Conservation (phyloP, 1,140 invertebrate genomes). For the Cyphomyrmex costatus region DNA sequence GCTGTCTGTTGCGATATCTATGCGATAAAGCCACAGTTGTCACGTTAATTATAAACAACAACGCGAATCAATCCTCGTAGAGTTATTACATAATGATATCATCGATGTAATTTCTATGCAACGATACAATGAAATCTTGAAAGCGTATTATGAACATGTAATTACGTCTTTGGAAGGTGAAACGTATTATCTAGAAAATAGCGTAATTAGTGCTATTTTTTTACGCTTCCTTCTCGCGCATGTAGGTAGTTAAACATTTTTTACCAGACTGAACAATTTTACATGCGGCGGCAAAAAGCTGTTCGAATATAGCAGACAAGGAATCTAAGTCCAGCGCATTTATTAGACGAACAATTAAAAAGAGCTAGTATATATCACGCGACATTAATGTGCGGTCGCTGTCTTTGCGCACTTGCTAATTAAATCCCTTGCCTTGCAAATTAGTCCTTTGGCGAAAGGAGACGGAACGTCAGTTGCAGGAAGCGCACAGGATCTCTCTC, state of each 20-base stretch:
- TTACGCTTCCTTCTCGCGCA: neutral
- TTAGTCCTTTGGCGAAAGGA: conserved; percentile 58
- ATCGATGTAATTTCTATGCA: conserved; percentile 3
- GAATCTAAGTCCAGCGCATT: neutral
- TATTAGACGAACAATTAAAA: conserved; percentile 62
- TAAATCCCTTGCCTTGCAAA: conserved; percentile 68
- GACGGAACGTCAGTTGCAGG: conserved; percentile 60
- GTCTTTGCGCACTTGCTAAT: conserved; percentile 55
- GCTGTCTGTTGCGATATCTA: no score
- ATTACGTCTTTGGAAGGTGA: neutral
- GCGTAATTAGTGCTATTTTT: neutral
- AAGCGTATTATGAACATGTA: conserved; percentile 3
- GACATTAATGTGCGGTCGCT: conserved; percentile 23
- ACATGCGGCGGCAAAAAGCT: neutral
- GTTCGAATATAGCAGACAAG: neutral
- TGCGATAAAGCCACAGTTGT: conserved; percentile 33
- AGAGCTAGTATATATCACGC: conserved; percentile 6
- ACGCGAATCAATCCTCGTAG: conserved; percentile 34
- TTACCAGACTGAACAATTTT: neutral
- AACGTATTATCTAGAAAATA: conserved; percentile 1
- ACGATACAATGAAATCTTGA: neutral
- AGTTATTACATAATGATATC: conserved; percentile 44
- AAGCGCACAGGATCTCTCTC: conserved; percentile 44
- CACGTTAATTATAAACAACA: conserved; percentile 56
- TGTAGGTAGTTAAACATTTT: neutral